These are phyloP conservation scores for Nyleta sp. DNA, from an alignment of 2,888 invertebrate genomes.

Conservation along the genomic window DNA sequence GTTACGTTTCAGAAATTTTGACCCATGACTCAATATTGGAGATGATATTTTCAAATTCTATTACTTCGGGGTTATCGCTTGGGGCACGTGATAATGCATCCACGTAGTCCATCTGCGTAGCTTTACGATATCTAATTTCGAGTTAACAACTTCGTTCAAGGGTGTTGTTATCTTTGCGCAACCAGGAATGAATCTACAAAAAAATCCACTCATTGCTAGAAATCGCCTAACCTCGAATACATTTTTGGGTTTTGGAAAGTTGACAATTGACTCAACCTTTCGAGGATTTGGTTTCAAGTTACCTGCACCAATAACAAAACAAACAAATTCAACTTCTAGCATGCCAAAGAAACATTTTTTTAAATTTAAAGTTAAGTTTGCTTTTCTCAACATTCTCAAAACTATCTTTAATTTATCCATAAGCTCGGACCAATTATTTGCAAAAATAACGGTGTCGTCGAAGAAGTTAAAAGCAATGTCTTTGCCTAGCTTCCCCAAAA, in stretches of 20 bases:
- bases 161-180: too few species aligned
- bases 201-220: too few species aligned
- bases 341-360: constrained; percentile 70
- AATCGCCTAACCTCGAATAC: background rate
- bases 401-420: background rate
- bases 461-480: constrained; percentile 15
- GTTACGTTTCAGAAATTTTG: too few species aligned
- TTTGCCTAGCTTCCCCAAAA: constrained; percentile 18
- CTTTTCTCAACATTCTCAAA: constrained; percentile 43
- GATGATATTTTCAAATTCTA: too few species aligned
- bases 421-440: background rate
- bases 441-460: constrained; percentile 6
- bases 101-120: too few species aligned
- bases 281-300: background rate
- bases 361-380: constrained; percentile 70
- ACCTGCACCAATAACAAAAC: background rate
- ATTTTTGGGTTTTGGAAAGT: background rate
- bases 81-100: too few species aligned
- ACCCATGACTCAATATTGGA: too few species aligned
- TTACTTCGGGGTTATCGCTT: too few species aligned
- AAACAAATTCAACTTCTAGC: constrained; percentile 44
- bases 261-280: background rate
- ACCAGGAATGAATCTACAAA: too few species aligned
- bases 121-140: too few species aligned
- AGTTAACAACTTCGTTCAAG: too few species aligned